Base-by-base conservation (phyloP, 2,113 vertebrate genomes). In the Spheniscus mendiculus region DNA sequence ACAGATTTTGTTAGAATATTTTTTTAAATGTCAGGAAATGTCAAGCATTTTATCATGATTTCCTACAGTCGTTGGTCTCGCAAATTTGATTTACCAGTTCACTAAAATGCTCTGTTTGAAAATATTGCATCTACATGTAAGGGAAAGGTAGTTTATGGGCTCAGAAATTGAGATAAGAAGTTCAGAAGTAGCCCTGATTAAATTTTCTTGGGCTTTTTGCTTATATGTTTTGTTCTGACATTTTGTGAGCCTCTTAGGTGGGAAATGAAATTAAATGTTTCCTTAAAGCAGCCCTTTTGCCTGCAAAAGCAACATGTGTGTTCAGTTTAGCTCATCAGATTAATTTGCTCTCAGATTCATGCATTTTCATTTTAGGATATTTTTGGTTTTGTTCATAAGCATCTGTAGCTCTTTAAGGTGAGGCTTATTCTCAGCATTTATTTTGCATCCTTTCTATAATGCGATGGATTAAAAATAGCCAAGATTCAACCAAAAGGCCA, bases 51-150 rank as follows among this genome's bases (percentile, higher is more conserved):
- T 36, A 45, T 63, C 52, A 11, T 86, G 38, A 36, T 87, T 89
- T 89, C 61, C 86, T 74, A 15, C 29, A 36, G 63, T 15, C 11
- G 0, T 50, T 92, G 55, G 91, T 87, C 93, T 63, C 40, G 40
- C 63, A 96, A 74, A 89, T 97, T 87, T 47, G 38, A 96, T 95
- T 97, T 96, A 66, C 53, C 32, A 78, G 67, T 90, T 87, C 74
- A 45, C 76, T 79, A 55, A 95, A 91, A 93, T 34, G 62, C 83
- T 78, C 30, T 84, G 32, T 83, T 83, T 86, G 45, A 81, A 94
- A 84, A 49, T 18, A 22, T 53, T 79, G 50, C 65, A 56, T 92
- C 86, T 91, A 20, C 27, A 6, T 79, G 29, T 3, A 56, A 91
- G 20, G 56, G 26, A 66, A 59, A 91, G 34, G 66, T 86, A 86